These are phyloP conservation scores for Protonemura montana DNA, from an alignment of 2,888 invertebrate species.

Conservation along the genomic window DNA sequence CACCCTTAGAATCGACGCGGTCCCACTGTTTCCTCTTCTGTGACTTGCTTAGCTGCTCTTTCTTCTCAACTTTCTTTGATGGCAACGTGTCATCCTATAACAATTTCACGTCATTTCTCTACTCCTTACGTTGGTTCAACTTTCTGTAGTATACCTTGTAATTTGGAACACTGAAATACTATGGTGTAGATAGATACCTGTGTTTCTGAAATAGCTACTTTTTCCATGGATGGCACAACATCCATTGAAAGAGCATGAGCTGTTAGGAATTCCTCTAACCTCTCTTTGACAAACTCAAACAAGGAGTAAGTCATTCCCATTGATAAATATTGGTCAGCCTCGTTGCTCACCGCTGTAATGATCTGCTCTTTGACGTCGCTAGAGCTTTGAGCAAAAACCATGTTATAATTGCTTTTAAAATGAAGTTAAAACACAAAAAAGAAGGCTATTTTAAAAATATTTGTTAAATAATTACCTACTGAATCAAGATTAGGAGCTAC, in stretches of 20 bases:
- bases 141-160: no score
- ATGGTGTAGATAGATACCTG: constrained; percentile 54
- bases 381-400: constrained; percentile 62
- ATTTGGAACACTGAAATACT: no score
- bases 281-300: constrained; percentile 90
- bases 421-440: no score
- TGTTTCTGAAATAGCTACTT: constrained; percentile 64
- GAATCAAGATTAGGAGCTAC: constrained; percentile 56
- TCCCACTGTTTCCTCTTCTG: constrained; percentile 92
- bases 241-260: constrained; percentile 69
- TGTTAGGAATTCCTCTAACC: constrained; percentile 72
- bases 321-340: constrained; percentile 84
- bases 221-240: constrained; percentile 63
- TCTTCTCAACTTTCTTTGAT: constrained; percentile 71
- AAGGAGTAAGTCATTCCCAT: constrained; percentile 94
- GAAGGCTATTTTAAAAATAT: constrained; percentile 48
- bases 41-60: constrained; percentile 87
- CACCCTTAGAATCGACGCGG: constrained; percentile 81
- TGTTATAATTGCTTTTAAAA: constrained; percentile 46
- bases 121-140: no score
- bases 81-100: constrained; percentile 55
- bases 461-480: constrained; percentile 48
- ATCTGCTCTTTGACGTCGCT: constrained; percentile 76
- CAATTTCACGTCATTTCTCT: constrained; percentile 39
- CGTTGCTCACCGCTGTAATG: constrained; percentile 66